Evolutionary conservation across 2,888 invertebrate species (phyloP), one percentile per base, ranked within the genome.

Genomic region (Cryptocephalus primarius): DNA sequence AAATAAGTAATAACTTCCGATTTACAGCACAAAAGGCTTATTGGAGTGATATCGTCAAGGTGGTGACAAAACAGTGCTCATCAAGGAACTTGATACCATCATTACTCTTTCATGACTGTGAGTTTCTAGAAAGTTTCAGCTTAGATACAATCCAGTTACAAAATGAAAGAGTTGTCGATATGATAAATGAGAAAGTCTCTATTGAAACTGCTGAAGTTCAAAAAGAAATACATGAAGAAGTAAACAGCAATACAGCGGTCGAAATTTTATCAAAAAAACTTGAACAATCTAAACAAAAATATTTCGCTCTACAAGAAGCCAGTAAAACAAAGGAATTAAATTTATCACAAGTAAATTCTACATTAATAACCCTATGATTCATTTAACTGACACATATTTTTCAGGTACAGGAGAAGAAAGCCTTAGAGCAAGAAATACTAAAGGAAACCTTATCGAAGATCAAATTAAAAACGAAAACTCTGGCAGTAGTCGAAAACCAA

Each of bases 401-500:
- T 40, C 33, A 58, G 55, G 33, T 53, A 9, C 33, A 49, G 32
- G 40, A 39, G 42, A 59, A 60, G 33, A 62, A 59, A 53, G 57
- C 56, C 11, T 54, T 59, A 44, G 64, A 72, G 51, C 72, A 77
- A 49, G 70, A 70, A 42, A 62, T 68, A 32, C 60, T 76, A n/a
- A 64, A 65, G 51, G 60, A 67, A 31, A 61, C 66, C 4, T 63
- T 72, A 45, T 65, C 71, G 9, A 68, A 73, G 49, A 68, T 71
- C 2, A 75, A 76, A 55, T 66, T 80, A 6, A 76, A 78, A 57
- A 73, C 75, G 46, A 76, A 78, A 57, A 80, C 82, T 0, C 72
- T 80, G 42, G 76, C 82, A 45, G 72, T 87, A 38, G 64, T 85
- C 42, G 80, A 79, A 33, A 81, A 83, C 6, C 75, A 77, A 42